Percentiles rank a stretch among this genome's conserved stretches.
phyloP scores from a whole-genome alignment of 2,797 vertebrate species.

The Hippopotamyrus pictus region DNA sequence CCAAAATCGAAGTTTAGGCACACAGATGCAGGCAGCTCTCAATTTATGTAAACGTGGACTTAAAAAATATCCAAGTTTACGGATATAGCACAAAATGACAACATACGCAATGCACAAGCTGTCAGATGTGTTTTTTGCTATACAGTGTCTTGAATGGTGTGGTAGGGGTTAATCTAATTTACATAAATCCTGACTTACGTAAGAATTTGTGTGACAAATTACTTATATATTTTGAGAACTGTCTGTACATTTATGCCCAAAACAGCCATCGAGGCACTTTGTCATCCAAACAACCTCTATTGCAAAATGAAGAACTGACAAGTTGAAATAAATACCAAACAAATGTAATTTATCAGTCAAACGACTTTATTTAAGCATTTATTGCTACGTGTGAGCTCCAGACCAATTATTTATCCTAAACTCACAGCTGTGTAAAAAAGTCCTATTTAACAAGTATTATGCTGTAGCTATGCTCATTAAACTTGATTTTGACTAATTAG shows the following conservation, averaged over 20 bases:
- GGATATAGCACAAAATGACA: neutral
- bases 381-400: neutral
- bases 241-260: neutral
- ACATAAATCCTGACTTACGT: neutral
- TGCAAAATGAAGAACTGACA: neutral
- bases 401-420: neutral
- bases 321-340: neutral
- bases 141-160: neutral
- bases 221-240: neutral
- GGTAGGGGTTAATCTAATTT: neutral
- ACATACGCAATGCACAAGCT: neutral
- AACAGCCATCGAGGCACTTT: neutral
- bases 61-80: neutral
- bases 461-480: neutral
- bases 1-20: neutral
- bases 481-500: constrained; percentile 2
- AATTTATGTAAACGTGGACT: neutral
- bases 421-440: neutral
- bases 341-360: neutral
- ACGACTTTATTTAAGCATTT: neutral
- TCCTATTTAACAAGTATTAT: neutral
- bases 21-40: neutral
- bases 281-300: neutral
- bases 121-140: neutral
- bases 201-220: neutral